A percentile compares a stretch with the other conserved stretches of the same genome.
Evolutionary conservation across 1,140 invertebrate genomes (phyloP).

Genomic region (Arctopsyche grandis): DNA sequence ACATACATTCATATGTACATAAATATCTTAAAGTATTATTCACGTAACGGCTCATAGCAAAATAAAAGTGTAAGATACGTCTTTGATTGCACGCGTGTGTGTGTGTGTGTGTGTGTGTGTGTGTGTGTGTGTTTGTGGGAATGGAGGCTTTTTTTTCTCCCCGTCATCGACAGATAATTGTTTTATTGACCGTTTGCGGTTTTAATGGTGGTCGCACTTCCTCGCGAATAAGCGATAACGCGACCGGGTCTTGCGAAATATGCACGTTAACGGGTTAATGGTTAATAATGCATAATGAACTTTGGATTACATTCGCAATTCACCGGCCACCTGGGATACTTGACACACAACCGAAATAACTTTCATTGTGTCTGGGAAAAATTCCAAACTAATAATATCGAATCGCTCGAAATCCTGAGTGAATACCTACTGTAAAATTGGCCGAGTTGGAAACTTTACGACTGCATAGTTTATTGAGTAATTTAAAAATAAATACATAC

Average conservation of each 20-base stretch:
- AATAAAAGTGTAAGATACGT: neutral
- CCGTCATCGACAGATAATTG: neutral
- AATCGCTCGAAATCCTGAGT: too few relatives aligned
- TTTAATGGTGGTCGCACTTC: neutral
- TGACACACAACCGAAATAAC: constrained; percentile 3
- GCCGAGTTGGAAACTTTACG: too few relatives aligned
- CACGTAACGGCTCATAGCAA: neutral
- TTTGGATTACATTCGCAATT: constrained; percentile 4
- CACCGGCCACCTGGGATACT: constrained; percentile 20
- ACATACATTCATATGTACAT: neutral
- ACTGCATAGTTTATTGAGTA: too few relatives aligned
- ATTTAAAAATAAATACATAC: too few relatives aligned
- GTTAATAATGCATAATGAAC: constrained; percentile 18
- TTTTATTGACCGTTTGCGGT: constrained; percentile 10
- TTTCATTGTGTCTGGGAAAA: constrained; percentile 1
- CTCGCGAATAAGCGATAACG: neutral
- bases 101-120: neutral
- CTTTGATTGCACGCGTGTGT: neutral
- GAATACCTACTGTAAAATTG: too few relatives aligned
- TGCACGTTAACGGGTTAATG: too few relatives aligned
- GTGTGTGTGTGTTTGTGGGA: neutral
- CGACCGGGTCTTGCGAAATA: neutral
- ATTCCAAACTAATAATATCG: too few relatives aligned
- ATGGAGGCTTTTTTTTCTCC: neutral
- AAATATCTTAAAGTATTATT: neutral